A percentile compares a stretch with the other conserved stretches of the same genome.
These are phyloP conservation scores for Drosophila rubida DNA, from an alignment of 2,888 invertebrate species.

Conservation along the genomic window DNA sequence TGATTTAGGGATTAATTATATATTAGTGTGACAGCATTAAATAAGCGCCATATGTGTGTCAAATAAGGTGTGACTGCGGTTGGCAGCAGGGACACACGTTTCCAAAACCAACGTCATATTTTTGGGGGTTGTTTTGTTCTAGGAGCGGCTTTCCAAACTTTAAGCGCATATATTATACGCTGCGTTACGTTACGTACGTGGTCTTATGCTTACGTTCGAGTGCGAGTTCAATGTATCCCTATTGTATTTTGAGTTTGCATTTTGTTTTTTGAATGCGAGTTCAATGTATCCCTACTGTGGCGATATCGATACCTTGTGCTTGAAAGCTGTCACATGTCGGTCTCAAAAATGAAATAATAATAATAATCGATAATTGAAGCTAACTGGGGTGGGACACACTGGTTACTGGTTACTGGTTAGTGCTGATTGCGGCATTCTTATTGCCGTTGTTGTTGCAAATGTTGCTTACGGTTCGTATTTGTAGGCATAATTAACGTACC, in stretches of 20 bases:
- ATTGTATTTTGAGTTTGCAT: background rate
- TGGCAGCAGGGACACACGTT: background rate
- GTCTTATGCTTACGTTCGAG: background rate
- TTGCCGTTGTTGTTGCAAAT: conserved; percentile 29
- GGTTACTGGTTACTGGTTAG: conserved; percentile 17
- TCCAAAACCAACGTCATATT: background rate
- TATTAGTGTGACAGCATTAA: conserved; percentile 36
- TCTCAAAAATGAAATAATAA: background rate
- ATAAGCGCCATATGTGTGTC: conserved; percentile 2
- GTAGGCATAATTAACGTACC: conserved; percentile 50
- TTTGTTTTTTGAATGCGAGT: background rate
- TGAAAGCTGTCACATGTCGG: background rate
- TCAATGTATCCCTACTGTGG: background rate
- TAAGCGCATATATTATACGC: background rate
- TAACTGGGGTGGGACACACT: conserved; percentile 32
- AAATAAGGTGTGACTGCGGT: background rate
- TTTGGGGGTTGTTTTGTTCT: background rate
- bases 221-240: background rate
- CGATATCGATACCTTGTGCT: conserved; percentile 9
- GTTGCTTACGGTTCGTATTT: conserved; percentile 36
- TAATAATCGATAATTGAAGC: conserved; percentile 37
- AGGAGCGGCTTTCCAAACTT: background rate
- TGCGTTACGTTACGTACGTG: background rate
- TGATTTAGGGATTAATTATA: conserved; percentile 45
- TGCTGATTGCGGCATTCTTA: conserved; percentile 8